Evolutionary conservation across 1,140 invertebrate species (phyloP), one percentile per base, ranked within the genome.

Genomic region (Protaetia brevitarsis): DNA sequence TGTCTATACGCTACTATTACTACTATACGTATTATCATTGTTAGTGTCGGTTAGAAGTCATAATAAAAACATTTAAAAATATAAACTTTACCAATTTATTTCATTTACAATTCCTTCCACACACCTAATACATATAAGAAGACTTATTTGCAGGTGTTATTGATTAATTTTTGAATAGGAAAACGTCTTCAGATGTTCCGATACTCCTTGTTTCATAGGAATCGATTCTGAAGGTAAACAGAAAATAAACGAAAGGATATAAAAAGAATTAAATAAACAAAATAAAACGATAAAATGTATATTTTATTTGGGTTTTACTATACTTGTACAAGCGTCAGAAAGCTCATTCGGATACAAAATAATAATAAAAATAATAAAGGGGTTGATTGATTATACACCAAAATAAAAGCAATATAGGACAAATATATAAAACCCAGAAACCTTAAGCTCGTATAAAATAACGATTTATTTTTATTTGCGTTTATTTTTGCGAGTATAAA

Each of bases 371-470:
- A 63, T 68, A 63, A 28, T 66, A 71, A 16, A 16, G 31, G 19
- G n/a, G n/a, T n/a, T n/a, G n/a, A n/a, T n/a, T n/a, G n/a, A n/a
- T n/a, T n/a, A n/a, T n/a, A 57, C 41, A 60, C 31, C 56, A 67
- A 62, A 65, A 62, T 63, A 65, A 62, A 56, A 66, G 64, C 69
- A 63, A 28, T 66, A 71, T 21, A 16, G 31, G 19, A 23, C 41
- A 51, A 51, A 51, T 51, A 65, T 64, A 68, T 70, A 70, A 70
- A 70, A 68, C 69, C 69, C 69, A 64, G 30, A 51, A 68, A 70
- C 69, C 69, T 31, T 31, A 69, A 68, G 60, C 58, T 8, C 19
- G 34, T 62, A 27, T 62, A 31, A 19, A 31, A 34, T 61, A 31
- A 59, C 8, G 10, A 19, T n/a, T 34, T 11, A n/a, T n/a, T 51